Conservation (phyloP, 2,888 invertebrate species). For the Lepas anatifera region DNA sequence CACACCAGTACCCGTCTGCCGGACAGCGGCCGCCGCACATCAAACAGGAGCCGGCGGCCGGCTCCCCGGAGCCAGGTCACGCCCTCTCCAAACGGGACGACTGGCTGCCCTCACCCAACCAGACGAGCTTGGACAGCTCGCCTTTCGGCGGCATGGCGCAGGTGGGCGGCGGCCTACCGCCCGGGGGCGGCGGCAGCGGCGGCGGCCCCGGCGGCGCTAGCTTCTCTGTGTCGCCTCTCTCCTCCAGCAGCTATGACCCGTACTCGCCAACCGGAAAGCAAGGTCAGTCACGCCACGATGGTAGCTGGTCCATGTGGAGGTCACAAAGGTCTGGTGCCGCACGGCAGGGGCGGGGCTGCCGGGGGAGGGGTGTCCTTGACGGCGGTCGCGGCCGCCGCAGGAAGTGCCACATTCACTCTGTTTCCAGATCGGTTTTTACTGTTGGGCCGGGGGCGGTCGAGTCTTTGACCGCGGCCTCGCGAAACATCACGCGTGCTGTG, state of each 20-base stretch:
- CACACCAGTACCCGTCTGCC: too few relatives aligned
- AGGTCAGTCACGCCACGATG: background rate
- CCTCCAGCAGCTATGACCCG: constrained; percentile 76
- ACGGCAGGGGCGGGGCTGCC: too few relatives aligned
- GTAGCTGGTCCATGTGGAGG: too few relatives aligned
- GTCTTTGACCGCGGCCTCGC: too few relatives aligned
- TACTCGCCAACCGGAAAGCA: constrained; percentile 53
- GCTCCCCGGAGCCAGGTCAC: constrained; percentile 29
- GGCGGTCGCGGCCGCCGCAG: too few relatives aligned
- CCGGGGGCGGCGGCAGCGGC: too few relatives aligned
- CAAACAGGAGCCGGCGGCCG: constrained; percentile 5
- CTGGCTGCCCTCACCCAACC: constrained; percentile 51
- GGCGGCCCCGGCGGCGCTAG: constrained; percentile 37
- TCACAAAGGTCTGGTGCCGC: too few relatives aligned
- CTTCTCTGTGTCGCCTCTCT: constrained; percentile 59
- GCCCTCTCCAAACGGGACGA: constrained; percentile 43
- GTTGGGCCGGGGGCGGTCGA: background rate
- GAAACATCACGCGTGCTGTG: too few relatives aligned
- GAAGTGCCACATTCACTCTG: too few relatives aligned
- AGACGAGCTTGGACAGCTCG: constrained; percentile 30
- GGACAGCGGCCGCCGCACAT: background rate
- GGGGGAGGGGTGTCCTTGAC: too few relatives aligned
- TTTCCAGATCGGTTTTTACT: background rate
- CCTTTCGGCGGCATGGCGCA: constrained; percentile 40
- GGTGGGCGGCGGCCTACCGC: too few relatives aligned